Evolutionary conservation across 2,797 vertebrate genomes (phyloP).

Genomic region (Bradypodion pumilum): DNA sequence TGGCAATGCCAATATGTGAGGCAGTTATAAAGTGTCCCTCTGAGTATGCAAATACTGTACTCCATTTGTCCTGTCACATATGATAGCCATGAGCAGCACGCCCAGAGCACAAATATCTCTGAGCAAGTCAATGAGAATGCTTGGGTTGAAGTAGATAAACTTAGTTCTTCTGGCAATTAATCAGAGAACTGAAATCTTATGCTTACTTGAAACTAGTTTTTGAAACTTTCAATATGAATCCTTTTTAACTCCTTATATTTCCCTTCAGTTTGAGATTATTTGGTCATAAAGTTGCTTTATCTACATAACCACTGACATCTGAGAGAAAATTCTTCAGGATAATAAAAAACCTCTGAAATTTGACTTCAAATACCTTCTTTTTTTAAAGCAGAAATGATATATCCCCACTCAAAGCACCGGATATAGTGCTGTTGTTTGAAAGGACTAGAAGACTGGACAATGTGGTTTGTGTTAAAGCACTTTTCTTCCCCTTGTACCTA

Average conservation of each 20-base stretch:
- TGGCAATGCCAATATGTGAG: not conserved
- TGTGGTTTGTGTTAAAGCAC: slow-evolving; percentile 66
- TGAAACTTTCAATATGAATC: not conserved
- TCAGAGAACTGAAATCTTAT: not conserved
- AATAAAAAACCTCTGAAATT: slow-evolving; percentile 46
- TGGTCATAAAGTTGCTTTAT: slow-evolving; percentile 25
- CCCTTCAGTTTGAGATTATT: not conserved
- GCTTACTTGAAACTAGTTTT: not conserved
- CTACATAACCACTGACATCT: slow-evolving; percentile 44
- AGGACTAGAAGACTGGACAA: slow-evolving; percentile 56
- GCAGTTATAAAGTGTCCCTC: not conserved
- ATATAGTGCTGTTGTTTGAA: slow-evolving; percentile 41
- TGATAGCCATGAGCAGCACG: not conserved
- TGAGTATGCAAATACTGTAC: not conserved
- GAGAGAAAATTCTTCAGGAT: slow-evolving; percentile 40
- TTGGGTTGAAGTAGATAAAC: not conserved
- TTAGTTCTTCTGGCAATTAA: not conserved
- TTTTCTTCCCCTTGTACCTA: slow-evolving; percentile 65
- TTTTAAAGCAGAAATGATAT: slow-evolving; percentile 47
- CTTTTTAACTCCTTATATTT: not conserved
- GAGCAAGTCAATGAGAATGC: not conserved
- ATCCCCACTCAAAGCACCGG: slow-evolving; percentile 21
- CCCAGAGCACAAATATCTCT: not conserved
- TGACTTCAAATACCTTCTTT: slow-evolving; percentile 38
- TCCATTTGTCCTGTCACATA: not conserved